Evolutionary conservation across 2,888 invertebrate genomes (phyloP), one percentile per base, ranked within the genome.

Genomic region (Chrysina gloriosa): DNA sequence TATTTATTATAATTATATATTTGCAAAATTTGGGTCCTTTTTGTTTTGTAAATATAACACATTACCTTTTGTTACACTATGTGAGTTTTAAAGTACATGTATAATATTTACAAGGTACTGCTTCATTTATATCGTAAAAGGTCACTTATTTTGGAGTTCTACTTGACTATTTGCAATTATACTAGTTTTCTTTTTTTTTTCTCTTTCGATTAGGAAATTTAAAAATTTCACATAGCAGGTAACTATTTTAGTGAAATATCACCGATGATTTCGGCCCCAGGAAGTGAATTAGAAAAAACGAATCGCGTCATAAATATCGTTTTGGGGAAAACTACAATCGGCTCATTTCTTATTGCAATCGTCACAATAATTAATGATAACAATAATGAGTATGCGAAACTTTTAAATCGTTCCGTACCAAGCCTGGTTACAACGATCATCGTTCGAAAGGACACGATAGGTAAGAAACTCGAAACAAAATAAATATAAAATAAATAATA

Each of bases 21-120:
- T 75, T 77, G 76, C 73, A 75, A 77, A 77, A 77, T 74, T 79
- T 80, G 76, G 79, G 77, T 80, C 81, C 80, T 80, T 77, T 78
- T 77, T 74, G 74, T 75, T 75, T 76, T 74, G 73, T 77, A 76
- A 74, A 78, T 80, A 79, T 76, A 78, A 81, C 73, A 75, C 78
- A 77, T 79, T 79, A 81, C 79, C 77, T 79, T 61, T 52, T 27
- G 16, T 42, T 61, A 61, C 58, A 42, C 58, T 42, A 27, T 27
- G 42, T 61, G 6, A 58, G 31, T 36, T 58, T 27, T 14, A 61
- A 52, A 52, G 52, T 52, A 50, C 27, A 67, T 67, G 67, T 52
- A 67, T 63, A 77, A 78, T 80, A 80, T 80, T 76, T 81, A 80
- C 81, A 81, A 82, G 82, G 81, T 82, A 82, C 82, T 81, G 80